Base-by-base conservation (phyloP, 2,113 vertebrate species). In the Vireo altiloquus region DNA sequence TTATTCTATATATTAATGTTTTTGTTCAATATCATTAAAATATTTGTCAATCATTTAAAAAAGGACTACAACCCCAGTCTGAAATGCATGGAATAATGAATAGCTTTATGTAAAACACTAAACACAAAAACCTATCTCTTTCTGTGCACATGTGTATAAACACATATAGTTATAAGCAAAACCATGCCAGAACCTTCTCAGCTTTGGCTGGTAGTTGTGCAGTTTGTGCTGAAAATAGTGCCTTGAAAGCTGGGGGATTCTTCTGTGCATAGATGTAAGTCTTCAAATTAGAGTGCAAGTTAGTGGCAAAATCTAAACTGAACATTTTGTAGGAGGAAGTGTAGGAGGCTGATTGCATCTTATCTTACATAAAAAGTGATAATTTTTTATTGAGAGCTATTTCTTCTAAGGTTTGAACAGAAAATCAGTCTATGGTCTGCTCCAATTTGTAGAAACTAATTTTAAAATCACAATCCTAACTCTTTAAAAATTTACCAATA, bases 1-100 rank as follows among this genome's bases (percentile, higher is more conserved):
- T 79, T 88, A 96, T 31, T 78, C 76, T 87, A 92, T 44, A 65
- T 82, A 85, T 64, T 83, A 56, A 56, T 89, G 49, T 92, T 92
- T 94, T 52, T 64, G 35, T 77, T 92, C 13, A 12, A 46, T 90
- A 66, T 78, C 14, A 87, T 79, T 80, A 70, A 71, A 61, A 87
- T 87, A 75, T 90, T 82, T 92, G 23, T 76, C 63, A 59, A 78
- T 94, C 22, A 50, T 66, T 91, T 92, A 59, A 86, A 85, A 82
- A 76, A 90, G 60, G 69, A 90, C 69, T 76, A 6, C 3, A 22
- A 24, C 28, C 49, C 54, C 56, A 81, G 6, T 64, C 39, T 57
- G 49, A 94, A 90, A 57, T 71, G 39, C 49, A 69, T 27, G 14
- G 25, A 71, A 72, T 52, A 75, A 72, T 72, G 25, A 75, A 82